Conservation (phyloP, 2,888 invertebrate genomes). For the Euclidia mi region DNA sequence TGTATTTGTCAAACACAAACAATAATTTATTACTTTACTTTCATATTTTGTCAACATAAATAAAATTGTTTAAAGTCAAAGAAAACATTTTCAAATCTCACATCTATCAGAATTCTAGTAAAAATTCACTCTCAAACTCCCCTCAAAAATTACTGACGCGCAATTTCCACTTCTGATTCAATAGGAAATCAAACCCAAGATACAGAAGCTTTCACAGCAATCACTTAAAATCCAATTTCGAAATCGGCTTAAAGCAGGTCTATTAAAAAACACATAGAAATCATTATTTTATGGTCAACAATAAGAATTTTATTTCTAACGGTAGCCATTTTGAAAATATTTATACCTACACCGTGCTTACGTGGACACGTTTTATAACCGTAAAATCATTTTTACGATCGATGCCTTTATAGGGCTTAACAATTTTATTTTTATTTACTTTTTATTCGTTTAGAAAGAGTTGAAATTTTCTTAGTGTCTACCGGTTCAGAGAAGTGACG, state of each 20-base stretch:
- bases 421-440: neutral
- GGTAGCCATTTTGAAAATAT: slow-evolving; percentile 28
- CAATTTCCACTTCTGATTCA: slow-evolving; percentile 19
- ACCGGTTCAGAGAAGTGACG: neutral
- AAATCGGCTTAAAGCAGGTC: slow-evolving; percentile 4
- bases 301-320: slow-evolving; percentile 38
- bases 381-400: slow-evolving; percentile 40
- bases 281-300: slow-evolving; percentile 29
- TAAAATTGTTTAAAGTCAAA: too few species aligned
- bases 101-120: too few species aligned
- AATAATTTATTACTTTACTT: too few species aligned
- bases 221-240: slow-evolving; percentile 18
- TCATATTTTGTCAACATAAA: too few species aligned
- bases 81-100: too few species aligned
- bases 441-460: slow-evolving; percentile 9
- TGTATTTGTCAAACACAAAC: too few species aligned
- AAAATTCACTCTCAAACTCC: neutral
- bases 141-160: neutral
- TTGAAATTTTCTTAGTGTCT: neutral
- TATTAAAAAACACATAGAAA: slow-evolving; percentile 18
- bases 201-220: slow-evolving; percentile 11
- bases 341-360: slow-evolving; percentile 1
- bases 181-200: slow-evolving; percentile 17
- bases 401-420: slow-evolving; percentile 15
- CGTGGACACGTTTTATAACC: slow-evolving; percentile 41